Base-by-base conservation (phyloP, 2,888 invertebrate genomes). In the Ennomos quercinarius region DNA sequence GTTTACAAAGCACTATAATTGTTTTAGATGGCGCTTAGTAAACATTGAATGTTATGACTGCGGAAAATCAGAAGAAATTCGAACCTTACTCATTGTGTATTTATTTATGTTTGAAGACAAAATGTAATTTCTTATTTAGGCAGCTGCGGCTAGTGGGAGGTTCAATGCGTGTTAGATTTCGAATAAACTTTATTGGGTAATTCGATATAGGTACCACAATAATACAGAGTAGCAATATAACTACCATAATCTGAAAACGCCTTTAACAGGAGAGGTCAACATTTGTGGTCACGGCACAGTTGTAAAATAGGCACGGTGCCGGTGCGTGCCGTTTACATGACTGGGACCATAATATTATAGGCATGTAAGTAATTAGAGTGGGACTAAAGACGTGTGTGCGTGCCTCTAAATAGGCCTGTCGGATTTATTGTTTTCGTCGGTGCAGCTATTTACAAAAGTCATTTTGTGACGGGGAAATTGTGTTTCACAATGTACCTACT, bases 311-410 rank as follows among this genome's bases (percentile, higher is more conserved):
- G 71, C 63, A 64, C 59, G 66, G 68, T 69, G 76, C 74, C 59
- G 66, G 68, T 69, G 76, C 74, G 72, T 77, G 76, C 63, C 70
- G 68, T 56, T 74, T 63, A 68, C 74, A 73, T 68, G 64, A 71
- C 68, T 63, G 71, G 67, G 68, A 70, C 67, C 65, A 64, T 69
- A 59, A 66, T 76, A 73, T 74, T 78, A 76, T 72, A 70, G 70
- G 64, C 68, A 72, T 73, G 72, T 66, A 73, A 76, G 76, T 73
- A 77, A 75, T 73, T 73, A 65, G 68, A 67, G 61, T 69, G 57
- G 64, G 62, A 67, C 61, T 70, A 60, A 72, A 68, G 61, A 58
- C 68, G 63, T 63, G 67, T 63, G 69, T 70, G 71, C 72, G 68
- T 76, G 72, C 64, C 56, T 60, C 66, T 61, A 63, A 67, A 66